These are phyloP conservation scores for Neosalanx taihuensis DNA, from an alignment of 2,797 vertebrate genomes.

Conservation along the genomic window DNA sequence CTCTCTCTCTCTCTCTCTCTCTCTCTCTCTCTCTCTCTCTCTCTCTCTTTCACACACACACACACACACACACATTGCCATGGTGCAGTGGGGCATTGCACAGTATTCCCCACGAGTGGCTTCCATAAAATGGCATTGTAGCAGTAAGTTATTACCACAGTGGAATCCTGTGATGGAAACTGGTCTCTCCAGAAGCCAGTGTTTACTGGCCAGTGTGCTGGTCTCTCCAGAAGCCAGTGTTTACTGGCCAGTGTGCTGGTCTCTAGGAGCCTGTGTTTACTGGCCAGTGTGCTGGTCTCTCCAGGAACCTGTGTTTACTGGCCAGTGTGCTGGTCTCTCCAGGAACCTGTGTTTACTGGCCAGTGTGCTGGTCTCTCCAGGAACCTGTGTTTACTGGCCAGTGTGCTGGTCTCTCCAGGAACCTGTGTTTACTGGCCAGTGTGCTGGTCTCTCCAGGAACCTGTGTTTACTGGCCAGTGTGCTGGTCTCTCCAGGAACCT, in stretches of 20 bases:
- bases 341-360: constrained; percentile 8
- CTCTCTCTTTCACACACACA: constrained; percentile 4
- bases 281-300: no score
- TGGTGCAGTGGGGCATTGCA: constrained; percentile 42
- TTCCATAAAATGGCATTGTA: constrained; percentile 31
- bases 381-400: no score
- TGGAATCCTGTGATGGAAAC: constrained; percentile 33
- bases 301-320: background rate
- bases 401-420: no score
- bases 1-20: constrained; percentile 1
- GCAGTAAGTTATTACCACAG: constrained; percentile 33
- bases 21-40: background rate
- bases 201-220: no score
- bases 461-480: no score
- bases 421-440: no score
- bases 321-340: no score
- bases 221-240: no score
- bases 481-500: no score
- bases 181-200: background rate
- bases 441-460: no score
- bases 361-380: constrained; percentile 13
- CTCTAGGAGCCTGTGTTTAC: no score
- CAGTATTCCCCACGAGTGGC: constrained; percentile 29
- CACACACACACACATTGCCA: constrained; percentile 41
- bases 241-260: no score